Conservation (phyloP, 2,113 vertebrate species). For the Hiodon alosoides region DNA sequence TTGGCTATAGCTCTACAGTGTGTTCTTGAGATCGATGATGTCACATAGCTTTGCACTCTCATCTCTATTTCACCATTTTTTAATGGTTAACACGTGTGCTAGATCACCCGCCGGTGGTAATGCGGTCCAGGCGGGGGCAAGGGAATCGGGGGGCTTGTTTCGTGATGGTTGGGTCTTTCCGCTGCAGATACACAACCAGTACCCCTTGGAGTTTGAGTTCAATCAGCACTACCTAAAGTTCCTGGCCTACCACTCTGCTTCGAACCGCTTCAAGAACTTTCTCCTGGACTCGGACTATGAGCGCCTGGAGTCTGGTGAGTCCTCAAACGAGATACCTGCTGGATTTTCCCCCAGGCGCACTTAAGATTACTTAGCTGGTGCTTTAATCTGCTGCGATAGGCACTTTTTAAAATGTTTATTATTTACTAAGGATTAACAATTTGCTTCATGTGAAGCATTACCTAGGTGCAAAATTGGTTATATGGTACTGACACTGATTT, state of each 20-base stretch:
- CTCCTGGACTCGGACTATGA: constrained; percentile 97
- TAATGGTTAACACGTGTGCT: constrained; percentile 20
- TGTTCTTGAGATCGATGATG: constrained; percentile 35
- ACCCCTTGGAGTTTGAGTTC: constrained; percentile 95
- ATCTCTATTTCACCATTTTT: constrained; percentile 39
- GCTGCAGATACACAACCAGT: constrained; percentile 84
- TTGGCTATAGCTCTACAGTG: constrained; percentile 26
- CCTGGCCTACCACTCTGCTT: constrained; percentile 93
- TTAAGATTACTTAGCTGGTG: background rate
- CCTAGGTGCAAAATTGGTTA: too few relatives aligned
- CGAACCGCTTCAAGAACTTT: constrained; percentile 98
- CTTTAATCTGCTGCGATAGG: background rate
- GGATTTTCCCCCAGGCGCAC: constrained; percentile 22
- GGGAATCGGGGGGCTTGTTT: constrained; percentile 11
- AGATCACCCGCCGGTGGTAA: background rate
- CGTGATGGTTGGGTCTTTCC: constrained; percentile 23
- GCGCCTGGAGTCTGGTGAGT: constrained; percentile 90
- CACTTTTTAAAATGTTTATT: too few relatives aligned
- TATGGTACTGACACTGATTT: background rate
- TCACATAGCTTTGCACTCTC: constrained; percentile 42
- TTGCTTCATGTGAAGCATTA: too few relatives aligned
- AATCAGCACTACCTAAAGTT: constrained; percentile 98
- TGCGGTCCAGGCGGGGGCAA: background rate
- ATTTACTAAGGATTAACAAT: too few relatives aligned
- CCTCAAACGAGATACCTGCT: background rate